A percentile compares a stretch with the other conserved stretches of the same genome.
phyloP scores from a whole-genome alignment of 2,888 invertebrate species.

The Coelinius sp. region DNA sequence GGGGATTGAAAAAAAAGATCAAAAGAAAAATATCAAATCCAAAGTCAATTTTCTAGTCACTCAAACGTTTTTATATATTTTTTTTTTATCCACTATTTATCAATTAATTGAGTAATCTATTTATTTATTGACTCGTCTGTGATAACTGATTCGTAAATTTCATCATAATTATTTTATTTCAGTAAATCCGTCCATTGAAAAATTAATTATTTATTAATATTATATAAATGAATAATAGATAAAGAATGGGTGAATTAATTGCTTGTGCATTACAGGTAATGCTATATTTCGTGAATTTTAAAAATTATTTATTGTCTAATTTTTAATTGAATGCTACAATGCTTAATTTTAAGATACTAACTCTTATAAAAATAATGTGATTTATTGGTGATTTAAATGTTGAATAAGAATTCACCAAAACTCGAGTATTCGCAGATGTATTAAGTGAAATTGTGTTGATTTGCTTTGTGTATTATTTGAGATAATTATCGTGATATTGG shows the following conservation, averaged over 20 bases:
- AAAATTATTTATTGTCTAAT: constrained; percentile 12
- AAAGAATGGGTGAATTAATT: not conserved
- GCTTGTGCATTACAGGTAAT: constrained; percentile 22
- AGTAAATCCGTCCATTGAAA: not conserved
- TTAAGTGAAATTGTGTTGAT: not conserved
- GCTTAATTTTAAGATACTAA: constrained; percentile 16
- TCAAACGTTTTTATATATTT: not conserved
- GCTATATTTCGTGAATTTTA: not conserved
- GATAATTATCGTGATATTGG: not conserved
- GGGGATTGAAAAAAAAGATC: constrained; percentile 14
- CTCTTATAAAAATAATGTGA: constrained; percentile 4
- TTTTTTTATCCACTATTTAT: not conserved
- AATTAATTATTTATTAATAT: not conserved
- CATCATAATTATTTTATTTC: constrained; percentile 38
- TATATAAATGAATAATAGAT: not conserved
- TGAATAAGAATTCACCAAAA: constrained; percentile 1
- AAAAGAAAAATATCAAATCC: constrained; percentile 11
- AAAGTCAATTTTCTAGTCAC: constrained; percentile 4
- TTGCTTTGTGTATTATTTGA: not conserved
- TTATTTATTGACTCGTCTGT: constrained; percentile 1
- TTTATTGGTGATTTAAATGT: constrained; percentile 31
- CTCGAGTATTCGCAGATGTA: not conserved
- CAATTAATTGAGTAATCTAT: not conserved
- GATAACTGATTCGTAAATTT: constrained; percentile 25
- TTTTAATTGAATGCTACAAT: constrained; percentile 7